Conservation (phyloP, 2,113 vertebrate genomes). For the Neogobius melanostomus region DNA sequence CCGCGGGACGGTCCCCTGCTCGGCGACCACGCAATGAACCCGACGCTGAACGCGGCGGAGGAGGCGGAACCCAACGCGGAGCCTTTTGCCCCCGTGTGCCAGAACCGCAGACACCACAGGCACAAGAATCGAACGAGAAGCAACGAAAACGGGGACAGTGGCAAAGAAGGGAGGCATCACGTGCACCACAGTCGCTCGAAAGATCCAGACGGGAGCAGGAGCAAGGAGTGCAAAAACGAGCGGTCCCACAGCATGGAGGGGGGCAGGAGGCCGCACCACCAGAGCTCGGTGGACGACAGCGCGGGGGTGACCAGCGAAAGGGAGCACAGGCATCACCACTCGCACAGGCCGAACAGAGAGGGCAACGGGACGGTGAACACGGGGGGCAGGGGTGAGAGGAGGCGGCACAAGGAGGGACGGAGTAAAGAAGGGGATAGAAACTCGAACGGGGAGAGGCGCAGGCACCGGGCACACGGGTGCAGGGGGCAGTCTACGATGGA, state of each 20-base stretch:
- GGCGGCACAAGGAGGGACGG: conserved; percentile 80
- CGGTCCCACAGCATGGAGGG: conserved; percentile 79
- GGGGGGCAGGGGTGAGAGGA: conserved; percentile 72
- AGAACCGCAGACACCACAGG: conserved; percentile 79
- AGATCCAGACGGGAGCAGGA: conserved; percentile 72
- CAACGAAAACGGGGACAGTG: conserved; percentile 61
- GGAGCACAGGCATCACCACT: conserved; percentile 84
- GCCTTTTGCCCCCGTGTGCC: conserved; percentile 19
- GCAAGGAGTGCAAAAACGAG: conserved; percentile 79
- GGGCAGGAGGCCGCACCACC: conserved; percentile 81
- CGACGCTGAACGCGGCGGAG: conserved; percentile 65
- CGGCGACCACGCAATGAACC: conserved; percentile 48
- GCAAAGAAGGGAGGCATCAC: conserved; percentile 77
- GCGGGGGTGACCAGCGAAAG: conserved; percentile 65
- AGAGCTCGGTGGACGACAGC: conserved; percentile 82
- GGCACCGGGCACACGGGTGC: conserved; percentile 77
- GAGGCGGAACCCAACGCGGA: conserved; percentile 42
- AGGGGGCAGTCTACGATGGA: conserved; percentile 72
- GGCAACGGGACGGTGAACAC: conserved; percentile 75
- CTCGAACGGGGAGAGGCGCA: conserved; percentile 74
- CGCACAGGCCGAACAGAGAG: conserved; percentile 77
- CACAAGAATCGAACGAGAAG: conserved; percentile 78
- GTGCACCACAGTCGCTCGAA: conserved; percentile 85
- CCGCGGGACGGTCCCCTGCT: conserved; percentile 54
- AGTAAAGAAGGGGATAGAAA: conserved; percentile 74